A percentile compares a stretch with the other conserved stretches of the same genome.
Evolutionary conservation across 2,888 invertebrate genomes (phyloP).

Genomic region (Deroplatys truncata): DNA sequence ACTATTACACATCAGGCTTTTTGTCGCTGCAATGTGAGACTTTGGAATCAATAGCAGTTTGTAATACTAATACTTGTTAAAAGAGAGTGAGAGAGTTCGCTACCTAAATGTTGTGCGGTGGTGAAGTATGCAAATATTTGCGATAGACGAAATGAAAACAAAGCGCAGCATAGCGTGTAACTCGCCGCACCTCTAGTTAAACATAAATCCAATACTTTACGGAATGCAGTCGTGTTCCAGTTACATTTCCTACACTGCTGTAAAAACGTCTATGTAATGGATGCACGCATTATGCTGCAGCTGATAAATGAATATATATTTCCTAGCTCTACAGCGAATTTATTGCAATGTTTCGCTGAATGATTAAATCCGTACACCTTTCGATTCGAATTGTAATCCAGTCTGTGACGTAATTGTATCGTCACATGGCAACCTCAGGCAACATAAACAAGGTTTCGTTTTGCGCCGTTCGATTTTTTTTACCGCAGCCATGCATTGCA

Average conservation of each 20-base stretch:
- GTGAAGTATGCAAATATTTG: background rate
- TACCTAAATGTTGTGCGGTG: too few relatives aligned
- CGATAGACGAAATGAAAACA: background rate
- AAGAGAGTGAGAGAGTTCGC: too few relatives aligned
- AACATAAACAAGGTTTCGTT: background rate
- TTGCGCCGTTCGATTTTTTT: background rate
- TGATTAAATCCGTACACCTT: background rate
- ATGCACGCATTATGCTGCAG: background rate
- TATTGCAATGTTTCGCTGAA: background rate
- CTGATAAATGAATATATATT: background rate
- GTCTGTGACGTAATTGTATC: background rate
- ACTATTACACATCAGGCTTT: too few relatives aligned
- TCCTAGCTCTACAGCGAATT: background rate
- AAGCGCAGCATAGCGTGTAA: background rate
- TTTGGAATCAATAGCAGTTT: too few relatives aligned
- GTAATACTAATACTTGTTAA: too few relatives aligned
- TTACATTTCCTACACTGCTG: background rate
- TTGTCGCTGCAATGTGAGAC: too few relatives aligned
- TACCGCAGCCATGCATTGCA: background rate
- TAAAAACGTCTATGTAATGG: background rate
- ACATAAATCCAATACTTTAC: background rate
- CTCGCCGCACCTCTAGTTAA: background rate
- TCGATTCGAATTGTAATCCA: background rate
- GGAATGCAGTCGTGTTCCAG: background rate
- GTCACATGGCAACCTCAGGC: background rate